Evolutionary conservation across 2,797 vertebrate genomes (phyloP), one percentile per base, ranked within the genome.

Genomic region (Apodemus agrarius): DNA sequence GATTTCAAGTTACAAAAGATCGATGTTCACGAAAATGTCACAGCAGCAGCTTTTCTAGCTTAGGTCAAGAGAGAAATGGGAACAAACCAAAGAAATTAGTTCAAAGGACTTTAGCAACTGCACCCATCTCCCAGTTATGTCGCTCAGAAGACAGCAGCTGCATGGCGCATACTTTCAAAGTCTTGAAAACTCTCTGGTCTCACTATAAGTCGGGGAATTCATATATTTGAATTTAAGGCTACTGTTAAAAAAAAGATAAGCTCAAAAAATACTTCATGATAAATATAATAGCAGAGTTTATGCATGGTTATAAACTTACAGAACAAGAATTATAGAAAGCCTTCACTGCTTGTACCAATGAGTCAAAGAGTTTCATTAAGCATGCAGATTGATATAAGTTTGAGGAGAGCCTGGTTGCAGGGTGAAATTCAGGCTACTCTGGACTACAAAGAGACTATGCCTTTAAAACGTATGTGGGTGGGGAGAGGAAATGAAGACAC

Each of bases 271-370:
- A 74, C 87, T 83, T 3, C 52, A 52, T 52, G 52, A 52, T 85
- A n/a, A 89, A 78, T 52, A 85, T 29, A 40, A 96, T 19, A 74
- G 19, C 40, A 86, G n/a, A 79, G 16, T 43, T 90, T 49, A 37
- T 0, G 26, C 46, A 69, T 72, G 34, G 29, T 34, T 83, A 7
- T 52, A 63, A 90, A 46, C 2, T 9, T 69, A 91, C 46, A 91
- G 54, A 92, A 6, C 6, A 83, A 0, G 82, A 52, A 93, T 83
- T 88, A 69, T 72, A 92, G 81, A 95, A 95, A 92, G 24, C 46
- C 17, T 74, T 37, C 61, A 85, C 11, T n/a, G 29, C 19, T 67
- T 49, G 29, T 34, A 85, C 63, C 34, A 49, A 24, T 24, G 16
- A 74, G 9, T 26, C 8, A 72, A 74, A 72, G 8, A 14, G 34